Evolutionary conservation across 2,113 vertebrate genomes (phyloP).

Genomic region (Stictonetta naevosa): DNA sequence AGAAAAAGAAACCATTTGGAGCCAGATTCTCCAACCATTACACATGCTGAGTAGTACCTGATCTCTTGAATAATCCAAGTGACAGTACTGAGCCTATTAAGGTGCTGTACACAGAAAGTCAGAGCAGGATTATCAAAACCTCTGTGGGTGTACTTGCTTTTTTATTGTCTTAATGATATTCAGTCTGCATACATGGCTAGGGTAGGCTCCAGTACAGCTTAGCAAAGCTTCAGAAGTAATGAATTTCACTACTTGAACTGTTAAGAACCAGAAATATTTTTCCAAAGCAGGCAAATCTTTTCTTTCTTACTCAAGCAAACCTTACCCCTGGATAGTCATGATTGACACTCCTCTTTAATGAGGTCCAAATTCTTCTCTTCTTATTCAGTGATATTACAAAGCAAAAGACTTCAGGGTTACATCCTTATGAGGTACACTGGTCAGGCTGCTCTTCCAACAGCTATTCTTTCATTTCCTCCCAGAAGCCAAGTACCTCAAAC

Average conservation of each 20-base stretch:
- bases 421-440: not conserved
- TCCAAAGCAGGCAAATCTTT: not conserved
- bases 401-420: conserved; percentile 9
- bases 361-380: conserved; percentile 17
- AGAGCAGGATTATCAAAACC: not conserved
- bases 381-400: conserved; percentile 21
- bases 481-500: conserved; percentile 17
- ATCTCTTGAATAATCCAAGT: not conserved
- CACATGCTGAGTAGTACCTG: conserved; percentile 2
- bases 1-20: conserved; percentile 46
- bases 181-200: rapidly evolving
- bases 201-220: not conserved
- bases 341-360: not conserved
- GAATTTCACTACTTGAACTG: not conserved
- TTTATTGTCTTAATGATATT: not conserved
- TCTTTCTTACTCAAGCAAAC: not conserved
- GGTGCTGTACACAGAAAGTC: not conserved
- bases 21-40: conserved; percentile 50
- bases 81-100: not conserved
- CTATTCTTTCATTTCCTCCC: conserved; percentile 3
- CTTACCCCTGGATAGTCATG: not conserved
- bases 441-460: conserved; percentile 15
- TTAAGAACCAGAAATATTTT: not conserved
- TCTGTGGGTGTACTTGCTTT: not conserved
- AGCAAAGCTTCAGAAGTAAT: not conserved